Evolutionary conservation across 2,113 vertebrate species (phyloP), one percentile per base, ranked within the genome.

Genomic region (Sclerurus mexicanus): DNA sequence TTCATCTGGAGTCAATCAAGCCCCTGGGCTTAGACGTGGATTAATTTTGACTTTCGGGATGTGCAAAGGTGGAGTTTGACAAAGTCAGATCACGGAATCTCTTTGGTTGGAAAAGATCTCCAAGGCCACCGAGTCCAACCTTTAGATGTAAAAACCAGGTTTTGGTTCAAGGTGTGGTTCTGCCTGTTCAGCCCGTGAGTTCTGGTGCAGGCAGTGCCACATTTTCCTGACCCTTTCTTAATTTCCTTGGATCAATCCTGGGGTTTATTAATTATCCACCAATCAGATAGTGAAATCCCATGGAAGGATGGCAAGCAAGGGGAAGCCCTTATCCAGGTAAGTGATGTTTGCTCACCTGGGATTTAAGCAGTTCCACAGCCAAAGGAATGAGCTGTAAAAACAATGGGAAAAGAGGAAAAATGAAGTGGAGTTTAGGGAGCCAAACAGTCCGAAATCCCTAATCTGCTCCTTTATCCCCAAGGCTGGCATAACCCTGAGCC

Each of bases 381-480:
- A 85, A 95, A 91, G 94, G 95, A 69, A 63, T 6, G 62, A 84
- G 79, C 88, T 91, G 64, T 69, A 72, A 71, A 89, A 77, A 62
- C 56, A 82, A 40, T 0, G 11, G 50, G 90, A 40, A 73, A 60
- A 72, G 68, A 5, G 11, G 58, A 22, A 33, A 86, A 80, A 52
- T 2, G 19, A 91, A 91, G 60, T 44, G 58, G 31, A 50, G 42
- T 20, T 44, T 1, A 10, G 40, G 8, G 10, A 37, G 52, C 42
- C 35, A 21, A 62, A 72, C 24, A 74, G 60, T 18, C 60, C 13
- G 25, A 63, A 63, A 40, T 79, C 56, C 28, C 72, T 37, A 69
- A 33, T 50, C 33, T 1, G 4, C n/a, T 44, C 39, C 53, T 89
- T 83, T 39, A 56, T 49, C 28, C 22, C 24, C 7, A 8, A 5